Base-by-base conservation (phyloP, 1,140 invertebrate species). In the Anastatus disparis region DNA sequence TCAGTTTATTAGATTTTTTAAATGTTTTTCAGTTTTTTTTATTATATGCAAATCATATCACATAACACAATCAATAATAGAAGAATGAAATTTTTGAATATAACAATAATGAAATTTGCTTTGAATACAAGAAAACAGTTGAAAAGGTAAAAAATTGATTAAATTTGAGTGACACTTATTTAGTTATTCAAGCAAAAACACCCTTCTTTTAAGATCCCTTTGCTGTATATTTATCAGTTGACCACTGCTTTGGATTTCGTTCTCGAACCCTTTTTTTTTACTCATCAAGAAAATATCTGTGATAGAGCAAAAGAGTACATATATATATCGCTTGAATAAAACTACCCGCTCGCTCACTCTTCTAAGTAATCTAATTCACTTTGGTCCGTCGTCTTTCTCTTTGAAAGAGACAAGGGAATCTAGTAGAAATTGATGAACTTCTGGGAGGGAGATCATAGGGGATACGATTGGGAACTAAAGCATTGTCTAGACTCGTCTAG, bases 321-420 rank as follows among this genome's bases (percentile, higher is more conserved):
- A n/a, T n/a, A n/a, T n/a, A n/a, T n/a, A 65, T 44, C 67, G 53
- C 70, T 70, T 74, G 69, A 71, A 77, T 77, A 75, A 78, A 78
- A 78, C 70, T 77, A 65, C 67, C 52, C 35, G 42, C 46, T 24
- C 4, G 46, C 22, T 24, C 46, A 7, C 6, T 13, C 46, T 55
- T 73, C 70, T 17, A 40, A 65, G 35, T 77, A 76, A 78, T 77
- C 64, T 72, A 77, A 77, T 76, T 77, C 67, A 70, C 59, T 77
- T 44, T 52, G 17, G 27, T 26, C 17, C 46, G 2, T 17, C 22
- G 3, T 22, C 46, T 48, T 22, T 48, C 17, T 48, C 46, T 35
- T 10, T 10, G 64, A 63, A 38, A n/a, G 53, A 74, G 69, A 31
- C 44, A 71, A 73, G 72, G 62, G 63, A 56, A 53, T 69, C 24